A percentile compares a stretch with the other conserved stretches of the same genome.
These are phyloP conservation scores for Proales similis DNA, from an alignment of 1,140 invertebrate genomes.

Conservation along the genomic window DNA sequence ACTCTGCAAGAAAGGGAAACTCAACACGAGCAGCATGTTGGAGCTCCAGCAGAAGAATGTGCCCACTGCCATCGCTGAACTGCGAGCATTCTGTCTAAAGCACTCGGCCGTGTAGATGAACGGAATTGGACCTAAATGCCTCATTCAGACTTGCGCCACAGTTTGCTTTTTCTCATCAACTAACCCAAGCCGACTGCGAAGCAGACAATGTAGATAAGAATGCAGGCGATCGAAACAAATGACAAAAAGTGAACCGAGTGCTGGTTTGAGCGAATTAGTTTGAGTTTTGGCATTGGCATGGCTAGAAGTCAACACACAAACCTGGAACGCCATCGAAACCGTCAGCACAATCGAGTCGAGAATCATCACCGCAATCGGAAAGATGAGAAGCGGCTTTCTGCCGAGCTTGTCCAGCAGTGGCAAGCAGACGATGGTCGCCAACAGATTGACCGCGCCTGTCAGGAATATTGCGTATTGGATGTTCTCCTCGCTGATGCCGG, in stretches of 20 bases:
- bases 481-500: slow-evolving; percentile 57
- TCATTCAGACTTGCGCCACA: too few species aligned
- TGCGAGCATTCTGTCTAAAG: slow-evolving; percentile 89
- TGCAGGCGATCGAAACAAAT: slow-evolving; percentile 66
- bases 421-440: slow-evolving; percentile 62
- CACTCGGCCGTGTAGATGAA: slow-evolving; percentile 87
- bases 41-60: slow-evolving; percentile 40
- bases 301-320: too few species aligned
- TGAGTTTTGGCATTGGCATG: too few species aligned
- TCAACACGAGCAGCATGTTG: slow-evolving; percentile 39
- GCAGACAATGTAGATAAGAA: slow-evolving; percentile 74
- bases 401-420: slow-evolving; percentile 41
- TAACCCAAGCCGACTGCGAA: slow-evolving; percentile 82
- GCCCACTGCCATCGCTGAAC: slow-evolving; percentile 85
- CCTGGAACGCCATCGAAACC: slow-evolving; percentile 50
- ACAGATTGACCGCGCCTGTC: slow-evolving; percentile 65
- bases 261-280: too few species aligned
- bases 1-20: slow-evolving; percentile 46
- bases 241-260: too few species aligned
- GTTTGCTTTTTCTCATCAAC: too few species aligned
- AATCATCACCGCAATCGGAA: slow-evolving; percentile 13
- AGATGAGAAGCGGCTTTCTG: slow-evolving; percentile 39
- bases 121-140: slow-evolving; percentile 80
- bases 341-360: slow-evolving; percentile 26
- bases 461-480: slow-evolving; percentile 65